phyloP scores from a whole-genome alignment of 2,888 invertebrate genomes.

The Bedellia somnulentella region DNA sequence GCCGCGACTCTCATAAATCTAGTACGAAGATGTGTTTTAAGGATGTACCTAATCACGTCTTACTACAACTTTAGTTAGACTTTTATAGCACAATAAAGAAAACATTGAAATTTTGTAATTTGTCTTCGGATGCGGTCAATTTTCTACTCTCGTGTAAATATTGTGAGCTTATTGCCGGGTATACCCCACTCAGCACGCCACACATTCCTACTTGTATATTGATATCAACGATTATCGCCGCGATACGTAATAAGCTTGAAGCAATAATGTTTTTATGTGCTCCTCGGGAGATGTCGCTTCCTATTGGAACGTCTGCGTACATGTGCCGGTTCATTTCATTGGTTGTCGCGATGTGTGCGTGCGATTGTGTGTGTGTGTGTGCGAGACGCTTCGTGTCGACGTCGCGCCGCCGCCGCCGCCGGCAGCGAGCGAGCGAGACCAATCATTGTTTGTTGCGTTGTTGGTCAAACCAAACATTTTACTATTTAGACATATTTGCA shows the following conservation, averaged over 20 bases:
- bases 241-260: conserved; percentile 49
- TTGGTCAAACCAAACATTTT: conserved; percentile 56
- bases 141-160: conserved; percentile 59
- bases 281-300: conserved; percentile 22
- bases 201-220: conserved; percentile 28
- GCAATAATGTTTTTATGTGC: conserved; percentile 48
- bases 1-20: conserved; percentile 1
- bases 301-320: not conserved
- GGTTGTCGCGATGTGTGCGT: not conserved
- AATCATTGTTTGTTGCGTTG: conserved; percentile 8
- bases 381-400: not conserved
- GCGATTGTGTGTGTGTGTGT: not conserved
- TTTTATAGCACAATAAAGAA: conserved; percentile 48
- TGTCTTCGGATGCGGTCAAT: conserved; percentile 56
- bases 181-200: conserved; percentile 47
- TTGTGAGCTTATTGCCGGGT: conserved; percentile 56
- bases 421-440: not conserved
- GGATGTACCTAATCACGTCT: conserved; percentile 5
- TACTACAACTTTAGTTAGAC: conserved; percentile 9
- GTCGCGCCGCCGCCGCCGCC: conserved; percentile 10
- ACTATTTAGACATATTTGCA: conserved; percentile 60
- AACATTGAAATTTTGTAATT: conserved; percentile 48
- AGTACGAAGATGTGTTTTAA: too few species aligned
- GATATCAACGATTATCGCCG: conserved; percentile 31
- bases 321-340: not conserved